phyloP scores from a whole-genome alignment of 1,140 invertebrate species.

The Asobara japonica region DNA sequence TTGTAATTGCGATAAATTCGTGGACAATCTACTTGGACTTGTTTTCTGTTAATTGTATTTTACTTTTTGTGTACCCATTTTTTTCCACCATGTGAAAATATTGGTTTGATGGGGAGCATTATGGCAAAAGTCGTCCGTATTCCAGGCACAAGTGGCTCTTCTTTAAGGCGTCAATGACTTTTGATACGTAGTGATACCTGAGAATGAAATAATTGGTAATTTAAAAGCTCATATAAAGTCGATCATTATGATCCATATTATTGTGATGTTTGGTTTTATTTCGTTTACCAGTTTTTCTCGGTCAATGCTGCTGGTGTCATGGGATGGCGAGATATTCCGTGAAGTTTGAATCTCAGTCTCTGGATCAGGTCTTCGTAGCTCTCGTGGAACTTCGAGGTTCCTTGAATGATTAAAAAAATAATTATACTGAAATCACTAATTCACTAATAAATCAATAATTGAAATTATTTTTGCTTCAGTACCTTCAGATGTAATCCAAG shows the following conservation, averaged over 20 bases:
- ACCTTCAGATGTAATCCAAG: constrained; percentile 72
- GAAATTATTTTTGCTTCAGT: constrained; percentile 31
- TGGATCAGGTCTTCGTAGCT: constrained; percentile 74
- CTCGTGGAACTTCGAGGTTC: constrained; percentile 73
- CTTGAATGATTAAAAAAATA: constrained; percentile 51
- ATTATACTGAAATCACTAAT: constrained; percentile 14
- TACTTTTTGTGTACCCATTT: constrained; percentile 9
- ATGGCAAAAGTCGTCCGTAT: constrained; percentile 81
- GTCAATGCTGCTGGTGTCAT: constrained; percentile 74
- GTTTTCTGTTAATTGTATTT: neutral
- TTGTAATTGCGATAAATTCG: neutral
- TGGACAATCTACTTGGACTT: neutral
- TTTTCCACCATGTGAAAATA: neutral
- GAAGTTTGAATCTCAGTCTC: constrained; percentile 75
- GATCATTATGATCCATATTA: constrained; percentile 22
- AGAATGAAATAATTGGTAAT: constrained; percentile 32
- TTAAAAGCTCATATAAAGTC: constrained; percentile 31
- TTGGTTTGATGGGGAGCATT: constrained; percentile 22
- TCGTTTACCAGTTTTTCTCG: constrained; percentile 75
- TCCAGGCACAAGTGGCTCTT: constrained; percentile 86
- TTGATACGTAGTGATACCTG: constrained; percentile 81
- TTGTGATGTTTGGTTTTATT: neutral
- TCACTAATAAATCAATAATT: neutral
- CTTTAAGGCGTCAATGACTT: constrained; percentile 84
- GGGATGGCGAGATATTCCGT: constrained; percentile 73